phyloP scores from a whole-genome alignment of 1,140 invertebrate genomes.

The Dufourea novaeangliae region DNA sequence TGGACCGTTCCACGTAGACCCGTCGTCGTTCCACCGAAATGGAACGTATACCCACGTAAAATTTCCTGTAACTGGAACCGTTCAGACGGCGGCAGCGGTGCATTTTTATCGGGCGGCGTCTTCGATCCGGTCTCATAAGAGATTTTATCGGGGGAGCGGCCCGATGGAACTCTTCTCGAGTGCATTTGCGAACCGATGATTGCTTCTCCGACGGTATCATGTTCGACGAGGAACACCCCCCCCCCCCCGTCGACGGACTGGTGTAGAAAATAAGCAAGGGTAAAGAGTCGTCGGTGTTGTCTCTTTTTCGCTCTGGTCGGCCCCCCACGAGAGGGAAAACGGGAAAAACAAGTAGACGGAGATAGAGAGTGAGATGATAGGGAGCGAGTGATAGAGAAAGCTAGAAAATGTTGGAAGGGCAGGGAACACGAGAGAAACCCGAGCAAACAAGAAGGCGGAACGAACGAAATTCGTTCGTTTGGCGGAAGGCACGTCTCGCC shows the following conservation, averaged over 20 bases:
- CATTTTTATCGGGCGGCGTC: constrained; percentile 9
- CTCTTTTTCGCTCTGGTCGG: neutral
- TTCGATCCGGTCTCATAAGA: constrained; percentile 21
- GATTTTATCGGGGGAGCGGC: constrained; percentile 31
- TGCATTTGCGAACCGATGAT: constrained; percentile 46
- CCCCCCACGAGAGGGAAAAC: neutral
- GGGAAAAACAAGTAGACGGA: neutral
- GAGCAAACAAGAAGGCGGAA: constrained; percentile 25
- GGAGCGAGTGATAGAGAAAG: too few species aligned
- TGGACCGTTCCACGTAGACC: too few species aligned
- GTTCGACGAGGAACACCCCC: constrained; percentile 9
- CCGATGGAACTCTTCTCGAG: constrained; percentile 30
- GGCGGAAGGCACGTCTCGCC: constrained; percentile 29
- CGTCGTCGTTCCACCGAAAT: neutral
- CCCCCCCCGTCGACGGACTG: neutral
- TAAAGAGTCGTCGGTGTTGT: constrained; percentile 12
- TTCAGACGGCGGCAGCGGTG: neutral
- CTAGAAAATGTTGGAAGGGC: too few species aligned
- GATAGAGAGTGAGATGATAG: neutral
- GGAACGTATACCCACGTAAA: neutral
- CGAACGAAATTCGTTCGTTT: constrained; percentile 42
- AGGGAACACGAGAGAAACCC: neutral
- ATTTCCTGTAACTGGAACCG: constrained; percentile 1
- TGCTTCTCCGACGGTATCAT: constrained; percentile 30
- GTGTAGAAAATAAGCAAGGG: constrained; percentile 12